Conservation (phyloP, 2,797 vertebrate genomes). For the Cossypha niveicapilla region DNA sequence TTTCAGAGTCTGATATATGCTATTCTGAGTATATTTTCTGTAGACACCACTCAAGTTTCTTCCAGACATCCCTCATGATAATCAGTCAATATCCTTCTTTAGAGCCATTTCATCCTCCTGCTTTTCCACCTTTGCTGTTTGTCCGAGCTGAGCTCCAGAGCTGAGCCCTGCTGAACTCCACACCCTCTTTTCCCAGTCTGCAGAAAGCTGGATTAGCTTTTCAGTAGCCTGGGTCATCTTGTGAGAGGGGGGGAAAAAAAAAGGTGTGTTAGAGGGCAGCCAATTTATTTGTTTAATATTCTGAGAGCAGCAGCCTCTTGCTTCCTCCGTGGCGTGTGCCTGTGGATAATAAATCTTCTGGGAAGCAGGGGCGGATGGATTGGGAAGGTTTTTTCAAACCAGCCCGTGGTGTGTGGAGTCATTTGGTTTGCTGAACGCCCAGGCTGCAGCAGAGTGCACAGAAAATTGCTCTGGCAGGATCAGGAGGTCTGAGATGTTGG, state of each 20-base stretch:
- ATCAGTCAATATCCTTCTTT: not conserved
- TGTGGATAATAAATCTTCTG: conserved; percentile 45
- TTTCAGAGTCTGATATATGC: not conserved
- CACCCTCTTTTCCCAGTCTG: not conserved
- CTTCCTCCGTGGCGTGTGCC: not conserved
- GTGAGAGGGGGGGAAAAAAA: not conserved
- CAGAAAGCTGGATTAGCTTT: conserved; percentile 39
- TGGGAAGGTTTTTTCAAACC: not conserved
- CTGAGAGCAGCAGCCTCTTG: conserved; percentile 17
- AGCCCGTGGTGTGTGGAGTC: not conserved
- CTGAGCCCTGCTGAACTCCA: not conserved
- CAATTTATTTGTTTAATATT: conserved; percentile 64
- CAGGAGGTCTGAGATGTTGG: not conserved
- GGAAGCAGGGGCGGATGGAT: conserved; percentile 20
- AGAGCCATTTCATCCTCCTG: not conserved
- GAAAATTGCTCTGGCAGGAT: conserved; percentile 18
- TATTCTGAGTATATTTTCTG: not conserved
- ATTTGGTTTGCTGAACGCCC: not conserved
- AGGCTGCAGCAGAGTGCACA: not conserved
- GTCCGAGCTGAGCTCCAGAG: not conserved
- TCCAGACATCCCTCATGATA: not conserved
- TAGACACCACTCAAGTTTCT: not conserved
- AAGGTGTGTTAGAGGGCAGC: conserved; percentile 33
- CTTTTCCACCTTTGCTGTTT: not conserved
- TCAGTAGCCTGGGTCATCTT: not conserved